Conservation (phyloP, 2,888 invertebrate species). For the Arenicola marina region DNA sequence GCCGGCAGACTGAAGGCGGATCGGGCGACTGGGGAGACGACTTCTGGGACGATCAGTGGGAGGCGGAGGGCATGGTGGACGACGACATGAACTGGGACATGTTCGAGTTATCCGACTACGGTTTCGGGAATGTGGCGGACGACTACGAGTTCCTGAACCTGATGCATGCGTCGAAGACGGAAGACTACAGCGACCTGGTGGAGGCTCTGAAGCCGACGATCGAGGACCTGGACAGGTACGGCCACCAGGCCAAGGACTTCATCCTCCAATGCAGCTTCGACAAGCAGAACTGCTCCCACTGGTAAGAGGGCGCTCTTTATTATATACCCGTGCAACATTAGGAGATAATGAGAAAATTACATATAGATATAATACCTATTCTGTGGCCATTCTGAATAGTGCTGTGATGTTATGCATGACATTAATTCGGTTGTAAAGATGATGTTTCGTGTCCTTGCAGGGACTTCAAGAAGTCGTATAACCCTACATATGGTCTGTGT, state of each 20-base stretch:
- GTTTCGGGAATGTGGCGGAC: not conserved
- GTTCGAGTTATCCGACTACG: not conserved
- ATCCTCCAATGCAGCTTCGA: constrained; percentile 36
- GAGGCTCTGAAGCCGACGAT: not conserved
- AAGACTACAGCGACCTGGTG: not conserved
- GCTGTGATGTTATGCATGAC: too few species aligned
- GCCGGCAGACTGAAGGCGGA: too few species aligned
- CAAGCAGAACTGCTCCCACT: constrained; percentile 28
- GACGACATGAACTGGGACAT: not conserved
- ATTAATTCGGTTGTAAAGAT: not conserved
- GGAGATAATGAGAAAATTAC: too few species aligned
- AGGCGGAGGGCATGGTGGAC: not conserved
- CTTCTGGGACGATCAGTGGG: too few species aligned
- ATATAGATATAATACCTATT: too few species aligned
- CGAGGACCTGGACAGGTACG: constrained; percentile 5
- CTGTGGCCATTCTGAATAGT: too few species aligned
- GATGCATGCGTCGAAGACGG: not conserved
- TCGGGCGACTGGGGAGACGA: too few species aligned
- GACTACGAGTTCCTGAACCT: not conserved
- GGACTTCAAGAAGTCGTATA: constrained; percentile 29
- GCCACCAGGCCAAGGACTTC: constrained; percentile 35
- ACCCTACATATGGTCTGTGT: constrained; percentile 28
- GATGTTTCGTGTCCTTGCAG: not conserved
- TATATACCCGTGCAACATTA: too few species aligned
- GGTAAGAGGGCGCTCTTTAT: not conserved